phyloP scores from a whole-genome alignment of 2,888 invertebrate species.

The Eulithis prunata region DNA sequence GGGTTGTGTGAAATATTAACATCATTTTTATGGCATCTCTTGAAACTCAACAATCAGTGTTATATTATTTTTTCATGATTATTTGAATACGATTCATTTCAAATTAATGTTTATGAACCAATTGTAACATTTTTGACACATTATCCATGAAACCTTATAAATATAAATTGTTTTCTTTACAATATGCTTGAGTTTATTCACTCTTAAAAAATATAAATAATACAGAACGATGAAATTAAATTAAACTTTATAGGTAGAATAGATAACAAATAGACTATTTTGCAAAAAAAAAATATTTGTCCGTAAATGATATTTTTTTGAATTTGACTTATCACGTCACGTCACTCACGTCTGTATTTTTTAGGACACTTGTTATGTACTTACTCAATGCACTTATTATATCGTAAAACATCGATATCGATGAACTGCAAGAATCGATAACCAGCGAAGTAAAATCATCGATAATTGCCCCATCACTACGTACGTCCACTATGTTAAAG shows the following conservation, averaged over 20 bases:
- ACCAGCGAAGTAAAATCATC: conserved; percentile 36
- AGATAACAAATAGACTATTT: too few species aligned
- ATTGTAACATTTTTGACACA: neutral
- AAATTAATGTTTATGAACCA: neutral
- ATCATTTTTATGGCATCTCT: conserved; percentile 7
- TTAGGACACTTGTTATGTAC: neutral
- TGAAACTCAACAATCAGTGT: conserved; percentile 16
- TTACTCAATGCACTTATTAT: neutral
- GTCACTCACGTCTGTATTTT: too few species aligned
- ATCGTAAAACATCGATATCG: conserved; percentile 1
- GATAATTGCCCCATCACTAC: conserved; percentile 36
- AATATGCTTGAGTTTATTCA: too few species aligned
- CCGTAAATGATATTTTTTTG: too few species aligned
- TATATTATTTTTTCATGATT: conserved; percentile 9
- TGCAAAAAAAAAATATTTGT: too few species aligned
- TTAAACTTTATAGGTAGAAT: neutral
- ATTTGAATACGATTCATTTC: neutral
- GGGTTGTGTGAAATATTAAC: conserved; percentile 10
- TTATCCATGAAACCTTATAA: neutral
- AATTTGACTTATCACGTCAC: too few species aligned
- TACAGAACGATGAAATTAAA: too few species aligned
- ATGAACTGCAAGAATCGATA: conserved; percentile 23
- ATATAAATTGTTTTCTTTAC: neutral
- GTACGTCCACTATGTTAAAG: conserved; percentile 59
- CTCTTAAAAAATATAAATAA: too few species aligned